Evolutionary conservation across 1,140 invertebrate genomes (phyloP).

Genomic region (Agrypnia vestita): DNA sequence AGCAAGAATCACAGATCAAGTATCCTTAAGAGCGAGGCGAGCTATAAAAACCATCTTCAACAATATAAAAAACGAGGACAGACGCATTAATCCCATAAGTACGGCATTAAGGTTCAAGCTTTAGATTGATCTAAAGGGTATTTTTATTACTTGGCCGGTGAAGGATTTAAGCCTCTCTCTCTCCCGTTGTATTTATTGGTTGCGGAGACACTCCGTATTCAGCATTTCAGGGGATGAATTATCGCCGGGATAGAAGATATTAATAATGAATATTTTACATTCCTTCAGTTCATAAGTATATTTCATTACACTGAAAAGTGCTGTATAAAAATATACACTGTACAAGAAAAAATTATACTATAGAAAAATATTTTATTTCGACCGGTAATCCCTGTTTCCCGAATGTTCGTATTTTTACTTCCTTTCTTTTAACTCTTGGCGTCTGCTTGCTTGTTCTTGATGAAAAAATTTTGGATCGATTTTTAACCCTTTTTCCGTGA

Average conservation of each 20-base stretch:
- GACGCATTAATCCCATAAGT: neutral
- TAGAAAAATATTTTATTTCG: no score
- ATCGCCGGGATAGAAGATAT: constrained; percentile 1
- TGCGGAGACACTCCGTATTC: neutral
- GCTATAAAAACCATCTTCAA: neutral
- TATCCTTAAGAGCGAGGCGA: neutral
- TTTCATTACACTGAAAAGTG: no score
- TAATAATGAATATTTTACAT: no score
- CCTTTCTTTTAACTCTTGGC: no score
- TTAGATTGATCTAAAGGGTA: constrained; percentile 14
- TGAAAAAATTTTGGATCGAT: no score
- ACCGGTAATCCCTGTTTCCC: no score
- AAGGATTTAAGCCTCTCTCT: neutral
- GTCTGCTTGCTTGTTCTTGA: no score
- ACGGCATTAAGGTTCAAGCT: neutral
- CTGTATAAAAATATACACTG: no score
- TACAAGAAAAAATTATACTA: no score
- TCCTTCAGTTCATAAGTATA: no score
- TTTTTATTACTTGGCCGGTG: constrained; percentile 20
- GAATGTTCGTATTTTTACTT: no score
- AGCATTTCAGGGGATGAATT: constrained; percentile 14
- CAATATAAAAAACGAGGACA: neutral
- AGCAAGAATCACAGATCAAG: neutral
- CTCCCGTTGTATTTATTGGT: constrained; percentile 7
- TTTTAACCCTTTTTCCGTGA: no score